phyloP scores from a whole-genome alignment of 1,140 invertebrate species.

The Heterodera schachtii region DNA sequence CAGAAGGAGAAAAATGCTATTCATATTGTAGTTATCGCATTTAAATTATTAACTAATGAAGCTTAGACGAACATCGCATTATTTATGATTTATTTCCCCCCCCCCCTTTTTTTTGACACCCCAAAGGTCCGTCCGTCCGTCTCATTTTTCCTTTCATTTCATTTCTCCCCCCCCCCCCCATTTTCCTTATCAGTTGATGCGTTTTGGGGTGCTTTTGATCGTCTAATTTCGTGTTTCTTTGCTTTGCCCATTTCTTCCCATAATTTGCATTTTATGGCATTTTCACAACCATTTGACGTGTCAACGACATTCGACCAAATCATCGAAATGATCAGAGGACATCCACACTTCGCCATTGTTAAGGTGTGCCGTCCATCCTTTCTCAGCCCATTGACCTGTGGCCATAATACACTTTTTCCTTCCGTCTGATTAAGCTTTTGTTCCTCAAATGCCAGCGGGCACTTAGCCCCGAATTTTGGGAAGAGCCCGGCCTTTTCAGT shows the following conservation, averaged over 20 bases:
- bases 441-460: constrained; percentile 3
- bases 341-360: background rate
- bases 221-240: no score
- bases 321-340: background rate
- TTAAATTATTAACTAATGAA: no score
- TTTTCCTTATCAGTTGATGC: background rate
- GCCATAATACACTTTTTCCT: no score
- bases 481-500: background rate
- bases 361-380: background rate
- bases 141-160: background rate
- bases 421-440: background rate
- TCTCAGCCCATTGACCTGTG: background rate
- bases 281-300: background rate
- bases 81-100: constrained; percentile 1
- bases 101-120: no score
- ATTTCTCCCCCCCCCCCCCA: no score
- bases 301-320: background rate
- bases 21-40: no score
- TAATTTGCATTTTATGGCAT: background rate
- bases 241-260: background rate
- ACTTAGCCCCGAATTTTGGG: background rate
- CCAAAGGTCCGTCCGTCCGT: no score
- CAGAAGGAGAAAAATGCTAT: background rate
- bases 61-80: background rate
- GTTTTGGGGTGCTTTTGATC: no score